Conservation (phyloP, 2,888 invertebrate genomes). For the Camponotus fellah region DNA sequence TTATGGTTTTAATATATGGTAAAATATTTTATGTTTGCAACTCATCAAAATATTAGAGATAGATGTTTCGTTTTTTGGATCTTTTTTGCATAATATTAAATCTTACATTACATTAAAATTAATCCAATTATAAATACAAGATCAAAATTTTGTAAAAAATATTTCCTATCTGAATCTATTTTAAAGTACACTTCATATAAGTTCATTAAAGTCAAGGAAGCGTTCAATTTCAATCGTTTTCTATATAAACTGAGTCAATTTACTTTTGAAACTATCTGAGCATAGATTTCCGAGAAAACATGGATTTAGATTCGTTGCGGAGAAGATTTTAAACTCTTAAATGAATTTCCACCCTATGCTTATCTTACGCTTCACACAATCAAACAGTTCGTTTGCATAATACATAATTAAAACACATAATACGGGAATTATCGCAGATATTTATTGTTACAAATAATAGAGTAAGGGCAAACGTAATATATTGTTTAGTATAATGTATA, state of each 20-base stretch:
- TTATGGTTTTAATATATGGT: neutral
- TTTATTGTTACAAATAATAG: neutral
- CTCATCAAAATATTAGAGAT: neutral
- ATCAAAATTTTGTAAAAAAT: neutral
- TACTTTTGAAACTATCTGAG: neutral
- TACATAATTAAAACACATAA: neutral
- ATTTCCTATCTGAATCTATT: neutral
- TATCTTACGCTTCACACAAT: neutral
- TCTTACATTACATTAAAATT: neutral
- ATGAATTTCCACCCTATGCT: neutral
- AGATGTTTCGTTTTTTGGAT: neutral
- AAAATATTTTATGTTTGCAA: neutral
- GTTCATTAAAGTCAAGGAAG: neutral
- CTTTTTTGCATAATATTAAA: neutral
- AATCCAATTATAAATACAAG: neutral
- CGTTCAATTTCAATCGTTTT: neutral
- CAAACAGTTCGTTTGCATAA: neutral
- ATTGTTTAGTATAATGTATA: neutral
- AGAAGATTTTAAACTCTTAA: neutral
- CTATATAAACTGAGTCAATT: neutral
- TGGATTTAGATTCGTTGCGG: neutral
- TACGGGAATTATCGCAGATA: no score
- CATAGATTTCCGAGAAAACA: neutral
- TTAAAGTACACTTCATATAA: neutral
- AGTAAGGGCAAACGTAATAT: neutral